A percentile compares a stretch with the other conserved stretches of the same genome.
phyloP scores from a whole-genome alignment of 2,797 vertebrate species.

The Natrix natrix region DNA sequence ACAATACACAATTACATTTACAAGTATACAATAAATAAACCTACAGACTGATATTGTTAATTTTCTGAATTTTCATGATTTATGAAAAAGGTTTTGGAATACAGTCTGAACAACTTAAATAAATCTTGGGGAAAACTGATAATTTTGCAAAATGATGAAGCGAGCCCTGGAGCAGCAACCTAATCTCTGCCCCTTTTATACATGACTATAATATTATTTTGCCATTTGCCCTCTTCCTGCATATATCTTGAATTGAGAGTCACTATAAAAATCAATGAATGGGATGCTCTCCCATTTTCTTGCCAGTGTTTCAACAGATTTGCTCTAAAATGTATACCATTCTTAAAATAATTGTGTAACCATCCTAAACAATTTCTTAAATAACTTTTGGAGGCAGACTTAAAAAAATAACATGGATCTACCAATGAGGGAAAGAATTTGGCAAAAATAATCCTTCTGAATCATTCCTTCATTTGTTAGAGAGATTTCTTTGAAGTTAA shows the following conservation, averaged over 20 bases:
- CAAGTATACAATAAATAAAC: background rate
- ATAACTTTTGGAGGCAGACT: background rate
- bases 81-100: background rate
- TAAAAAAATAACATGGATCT: background rate
- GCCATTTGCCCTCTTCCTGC: background rate
- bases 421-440: background rate
- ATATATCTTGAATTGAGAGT: background rate
- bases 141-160: background rate
- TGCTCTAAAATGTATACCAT: background rate
- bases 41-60: background rate
- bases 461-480: background rate
- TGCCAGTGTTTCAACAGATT: background rate
- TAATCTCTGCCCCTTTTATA: background rate
- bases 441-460: background rate
- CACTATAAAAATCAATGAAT: background rate
- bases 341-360: background rate
- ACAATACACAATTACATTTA: background rate
- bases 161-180: background rate
- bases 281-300: background rate
- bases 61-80: background rate
- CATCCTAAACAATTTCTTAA: background rate
- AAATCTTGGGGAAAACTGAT: background rate
- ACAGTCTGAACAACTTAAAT: background rate
- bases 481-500: background rate
- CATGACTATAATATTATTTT: background rate